Conservation (phyloP, 2,888 invertebrate genomes). For the Aspidiotus rigidus region DNA sequence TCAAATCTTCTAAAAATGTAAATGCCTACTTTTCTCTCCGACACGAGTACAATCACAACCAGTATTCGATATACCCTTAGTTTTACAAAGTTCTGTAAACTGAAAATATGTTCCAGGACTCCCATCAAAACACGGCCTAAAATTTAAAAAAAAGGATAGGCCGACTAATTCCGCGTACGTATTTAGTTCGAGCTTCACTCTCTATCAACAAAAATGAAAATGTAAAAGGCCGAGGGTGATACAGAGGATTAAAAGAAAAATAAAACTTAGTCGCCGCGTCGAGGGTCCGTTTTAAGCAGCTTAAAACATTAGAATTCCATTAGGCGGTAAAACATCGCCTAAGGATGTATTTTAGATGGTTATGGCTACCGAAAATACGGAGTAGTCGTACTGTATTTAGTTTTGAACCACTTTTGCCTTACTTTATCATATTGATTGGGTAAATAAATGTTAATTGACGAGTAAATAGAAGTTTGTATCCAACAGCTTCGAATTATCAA, state of each 20-base stretch:
- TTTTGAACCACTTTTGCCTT: slow-evolving; percentile 23
- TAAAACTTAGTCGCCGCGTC: slow-evolving; percentile 31
- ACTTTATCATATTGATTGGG: slow-evolving; percentile 27
- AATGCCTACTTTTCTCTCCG: too few relatives aligned
- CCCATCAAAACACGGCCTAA: too few relatives aligned
- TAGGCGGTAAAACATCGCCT: slow-evolving; percentile 34
- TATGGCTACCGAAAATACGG: slow-evolving; percentile 27
- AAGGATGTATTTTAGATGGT: slow-evolving; percentile 29
- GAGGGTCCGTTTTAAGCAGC: slow-evolving; percentile 33
- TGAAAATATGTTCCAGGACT: too few relatives aligned
- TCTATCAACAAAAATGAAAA: slow-evolving; percentile 26
- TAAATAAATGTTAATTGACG: slow-evolving; percentile 32
- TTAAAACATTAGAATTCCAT: slow-evolving; percentile 35
- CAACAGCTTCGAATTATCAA: background rate
- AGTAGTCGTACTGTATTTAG: slow-evolving; percentile 8
- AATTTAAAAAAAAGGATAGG: too few relatives aligned
- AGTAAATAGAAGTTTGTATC: slow-evolving; percentile 21
- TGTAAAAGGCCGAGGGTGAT: slow-evolving; percentile 33
- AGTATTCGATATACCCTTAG: too few relatives aligned
- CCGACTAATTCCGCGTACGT: too few relatives aligned
- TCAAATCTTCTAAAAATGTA: too few relatives aligned
- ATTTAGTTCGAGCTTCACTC: slow-evolving; percentile 6
- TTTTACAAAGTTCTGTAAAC: too few relatives aligned
- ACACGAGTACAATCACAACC: too few relatives aligned
- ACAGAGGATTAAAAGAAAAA: slow-evolving; percentile 33